Evolutionary conservation across 1,140 invertebrate species (phyloP), one percentile per base, ranked within the genome.

Genomic region (Magallana ariakensis): DNA sequence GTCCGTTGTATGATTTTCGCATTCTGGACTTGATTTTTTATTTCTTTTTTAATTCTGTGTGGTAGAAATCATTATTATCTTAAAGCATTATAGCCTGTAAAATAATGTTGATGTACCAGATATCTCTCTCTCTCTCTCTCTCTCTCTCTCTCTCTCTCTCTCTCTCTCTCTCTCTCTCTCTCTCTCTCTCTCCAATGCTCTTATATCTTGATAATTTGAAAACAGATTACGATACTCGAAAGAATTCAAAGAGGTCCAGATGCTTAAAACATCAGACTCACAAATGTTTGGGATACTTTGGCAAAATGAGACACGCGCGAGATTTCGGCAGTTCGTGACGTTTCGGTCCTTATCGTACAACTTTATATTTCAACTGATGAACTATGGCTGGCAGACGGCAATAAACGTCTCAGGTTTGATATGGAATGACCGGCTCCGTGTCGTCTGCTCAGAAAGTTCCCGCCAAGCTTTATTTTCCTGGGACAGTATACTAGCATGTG

Each of bases 401-500:
- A 75, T 75, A 75, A 75, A 75, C 22, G 66, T 75, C 66, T 75
- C 66, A 13, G 33, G 9, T 75, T 75, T 75, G 66, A 75, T 75
- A 26, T 13, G 66, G 11, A 26, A 75, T 75, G 66, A 75, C 66
- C 66, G 66, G 22, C 10, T 26, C 22, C 10, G 13, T 11, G 22
- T 75, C 66, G 66, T 33, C 66, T 75, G 66, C 66, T 75, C 19
- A 26, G 22, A 26, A 22, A 13, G 22, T 26, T 26, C 62, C 66
- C 66, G 66, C 22, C 22, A 19, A 75, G 22, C 11, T 26, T 75
- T 11, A 11, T 22, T 8, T 7, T 70, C 19, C 33, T 7, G 33
- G 3, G 3, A 26, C 19, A 13, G 26, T 26, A 75, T 10, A 75
- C 58, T 26, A 46, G 33, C 33, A 75, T 75, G 66, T 26, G 22